Base-by-base conservation (phyloP, 1,140 invertebrate species). In the Babylonia areolata region DNA sequence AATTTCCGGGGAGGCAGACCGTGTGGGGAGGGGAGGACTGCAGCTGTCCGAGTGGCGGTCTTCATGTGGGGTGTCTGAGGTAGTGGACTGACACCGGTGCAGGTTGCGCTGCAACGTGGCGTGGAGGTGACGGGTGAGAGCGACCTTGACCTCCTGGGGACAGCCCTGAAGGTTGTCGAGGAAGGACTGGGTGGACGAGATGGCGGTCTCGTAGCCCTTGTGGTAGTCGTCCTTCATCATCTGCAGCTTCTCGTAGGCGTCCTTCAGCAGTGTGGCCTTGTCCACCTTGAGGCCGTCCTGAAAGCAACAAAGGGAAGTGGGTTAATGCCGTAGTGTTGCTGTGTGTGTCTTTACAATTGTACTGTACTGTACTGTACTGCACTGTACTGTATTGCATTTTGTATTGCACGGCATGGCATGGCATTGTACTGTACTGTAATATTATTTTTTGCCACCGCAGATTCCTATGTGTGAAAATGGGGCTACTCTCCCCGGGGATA, bases 231-330 rank as follows among this genome's bases (percentile, higher is more conserved):
- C 71, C 71, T 73, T 73, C 71, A 73, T 73, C 0, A 31, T 73
- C 71, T 73, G 71, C 71, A 73, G 71, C 71, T 73, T 73, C 71
- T 73, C 71, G 71, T 73, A 73, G 71, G 71, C 71, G 71, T 73
- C 71, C 71, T 73, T 73, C 71, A 73, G 71, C 9, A 73, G 35
- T 2, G 71, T 73, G 31, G 71, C 71, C 35, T 73, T 73, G 71
- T 73, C 71, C 71, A 73, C 71, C 71, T 73, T 73, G 31, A 73
- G 71, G 9, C 71, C 71, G 71, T 73, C 71, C 71, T 73, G 71
- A 9, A 17, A 17, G n/a, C n/a, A n/a, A n/a, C n/a, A n/a, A n/a
- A n/a, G n/a, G n/a, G n/a, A n/a, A n/a, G n/a, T n/a, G n/a, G n/a
- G n/a, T n/a, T n/a, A n/a, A n/a, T n/a, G n/a, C n/a, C n/a, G n/a